phyloP scores from a whole-genome alignment of 2,888 invertebrate genomes.

The Ophion slaviceki region DNA sequence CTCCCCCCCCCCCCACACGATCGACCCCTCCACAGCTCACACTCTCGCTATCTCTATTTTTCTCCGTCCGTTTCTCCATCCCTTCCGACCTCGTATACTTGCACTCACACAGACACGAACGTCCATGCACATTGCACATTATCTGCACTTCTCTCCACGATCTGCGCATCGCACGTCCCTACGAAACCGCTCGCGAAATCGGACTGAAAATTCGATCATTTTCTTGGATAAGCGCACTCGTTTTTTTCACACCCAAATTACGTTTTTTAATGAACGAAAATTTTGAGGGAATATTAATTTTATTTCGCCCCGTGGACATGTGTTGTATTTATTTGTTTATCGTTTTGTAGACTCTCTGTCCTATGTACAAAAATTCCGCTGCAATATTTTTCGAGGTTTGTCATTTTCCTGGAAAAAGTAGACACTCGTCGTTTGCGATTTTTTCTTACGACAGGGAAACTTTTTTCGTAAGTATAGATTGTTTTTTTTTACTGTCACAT shows the following conservation, averaged over 20 bases:
- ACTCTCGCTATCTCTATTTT: slow-evolving; percentile 38
- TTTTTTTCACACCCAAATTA: not conserved
- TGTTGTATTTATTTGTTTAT: not conserved
- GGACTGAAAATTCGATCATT: slow-evolving; percentile 27
- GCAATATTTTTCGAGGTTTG: not conserved
- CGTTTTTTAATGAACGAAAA: not conserved
- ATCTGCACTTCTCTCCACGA: slow-evolving; percentile 30
- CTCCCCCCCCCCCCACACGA: slow-evolving; percentile 33
- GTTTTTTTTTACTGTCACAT: not conserved
- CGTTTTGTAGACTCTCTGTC: not conserved
- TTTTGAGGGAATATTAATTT: not conserved
- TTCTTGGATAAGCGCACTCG: not conserved
- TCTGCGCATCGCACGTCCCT: slow-evolving; percentile 31
- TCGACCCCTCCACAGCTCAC: not conserved
- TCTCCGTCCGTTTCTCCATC: slow-evolving; percentile 6
- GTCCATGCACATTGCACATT: slow-evolving; percentile 45
- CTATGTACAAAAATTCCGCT: not conserved
- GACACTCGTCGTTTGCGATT: not conserved
- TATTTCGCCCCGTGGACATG: not conserved
- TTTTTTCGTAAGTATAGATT: not conserved
- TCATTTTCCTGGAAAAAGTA: not conserved
- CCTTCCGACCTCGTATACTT: slow-evolving; percentile 26
- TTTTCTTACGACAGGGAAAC: not conserved
- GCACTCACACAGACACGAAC: not conserved
- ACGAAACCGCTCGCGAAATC: slow-evolving; percentile 32